A percentile compares a stretch with the other conserved stretches of the same genome.
Evolutionary conservation across 1,140 invertebrate genomes (phyloP).

Genomic region (Atopsyche davidsoni): DNA sequence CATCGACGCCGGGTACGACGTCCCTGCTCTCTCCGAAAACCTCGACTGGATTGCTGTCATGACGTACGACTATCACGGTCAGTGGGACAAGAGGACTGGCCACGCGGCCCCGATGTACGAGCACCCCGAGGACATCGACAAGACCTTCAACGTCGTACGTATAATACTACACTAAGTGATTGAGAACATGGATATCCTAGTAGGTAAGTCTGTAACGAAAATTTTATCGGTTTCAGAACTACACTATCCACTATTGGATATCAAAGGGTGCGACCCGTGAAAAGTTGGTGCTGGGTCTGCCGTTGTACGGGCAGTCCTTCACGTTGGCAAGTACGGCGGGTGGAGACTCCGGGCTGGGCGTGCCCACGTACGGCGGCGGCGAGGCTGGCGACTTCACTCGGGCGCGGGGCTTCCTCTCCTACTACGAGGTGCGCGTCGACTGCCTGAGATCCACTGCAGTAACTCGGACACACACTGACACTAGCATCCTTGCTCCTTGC

Average conservation of each 20-base stretch:
- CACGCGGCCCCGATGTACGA: constrained; percentile 79
- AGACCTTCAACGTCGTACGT: constrained; percentile 69
- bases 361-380: constrained; percentile 65
- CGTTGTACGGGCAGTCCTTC: constrained; percentile 80
- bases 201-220: no score
- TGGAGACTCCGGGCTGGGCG: constrained; percentile 58
- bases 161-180: constrained; percentile 1
- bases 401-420: constrained; percentile 74
- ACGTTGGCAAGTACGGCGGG: constrained; percentile 57
- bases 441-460: constrained; percentile 1
- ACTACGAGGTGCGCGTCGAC: constrained; percentile 64
- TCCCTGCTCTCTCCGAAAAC: constrained; percentile 60
- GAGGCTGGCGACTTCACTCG: constrained; percentile 73
- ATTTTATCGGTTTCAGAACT: constrained; percentile 68
- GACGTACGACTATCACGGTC: constrained; percentile 86
- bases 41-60: constrained; percentile 86
- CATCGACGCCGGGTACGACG: constrained; percentile 73
- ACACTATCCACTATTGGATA: constrained; percentile 76
- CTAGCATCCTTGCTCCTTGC: constrained; percentile 9
- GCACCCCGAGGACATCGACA: constrained; percentile 63
- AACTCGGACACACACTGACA: background rate
- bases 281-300: constrained; percentile 77
- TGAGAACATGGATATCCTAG: background rate
- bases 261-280: constrained; percentile 63
- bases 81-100: constrained; percentile 86